Evolutionary conservation across 2,888 invertebrate genomes (phyloP).

Genomic region (Lathronympha strigana): DNA sequence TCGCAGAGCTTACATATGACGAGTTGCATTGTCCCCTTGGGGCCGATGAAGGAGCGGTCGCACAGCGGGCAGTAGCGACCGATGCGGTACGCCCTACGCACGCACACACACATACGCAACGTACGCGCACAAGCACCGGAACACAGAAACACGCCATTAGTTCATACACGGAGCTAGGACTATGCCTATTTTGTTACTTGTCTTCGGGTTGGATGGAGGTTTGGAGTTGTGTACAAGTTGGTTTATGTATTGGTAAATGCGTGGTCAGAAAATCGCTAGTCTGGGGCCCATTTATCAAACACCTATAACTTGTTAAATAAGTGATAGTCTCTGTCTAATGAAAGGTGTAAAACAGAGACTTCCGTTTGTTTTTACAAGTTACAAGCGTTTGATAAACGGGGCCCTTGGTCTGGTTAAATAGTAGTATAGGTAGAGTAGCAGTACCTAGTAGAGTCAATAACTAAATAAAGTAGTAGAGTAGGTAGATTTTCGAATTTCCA

Average conservation of each 20-base stretch:
- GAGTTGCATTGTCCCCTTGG: constrained; percentile 87
- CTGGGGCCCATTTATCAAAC: neutral
- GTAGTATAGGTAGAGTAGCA: too few species aligned
- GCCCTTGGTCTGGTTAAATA: too few species aligned
- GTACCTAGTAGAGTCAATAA: too few species aligned
- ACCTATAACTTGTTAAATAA: too few species aligned
- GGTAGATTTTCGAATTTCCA: too few species aligned
- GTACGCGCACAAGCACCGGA: constrained; percentile 80
- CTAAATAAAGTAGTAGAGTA: too few species aligned
- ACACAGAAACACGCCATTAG: constrained; percentile 84
- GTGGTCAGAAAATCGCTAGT: neutral
- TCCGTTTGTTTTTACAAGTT: too few species aligned
- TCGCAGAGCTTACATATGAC: constrained; percentile 85
- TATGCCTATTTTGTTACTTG: constrained; percentile 62
- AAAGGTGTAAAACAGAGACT: too few species aligned
- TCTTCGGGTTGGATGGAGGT: constrained; percentile 48
- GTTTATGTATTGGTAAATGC: neutral
- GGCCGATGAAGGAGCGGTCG: constrained; percentile 88
- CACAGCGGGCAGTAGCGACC: constrained; percentile 89
- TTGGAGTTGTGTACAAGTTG: neutral
- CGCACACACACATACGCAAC: constrained; percentile 78
- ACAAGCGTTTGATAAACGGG: too few species aligned
- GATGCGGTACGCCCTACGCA: constrained; percentile 87
- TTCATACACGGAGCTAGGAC: constrained; percentile 62
- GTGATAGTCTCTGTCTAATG: too few species aligned